Evolutionary conservation across 2,797 vertebrate genomes (phyloP).

Genomic region (Atherinosoma microstoma): DNA sequence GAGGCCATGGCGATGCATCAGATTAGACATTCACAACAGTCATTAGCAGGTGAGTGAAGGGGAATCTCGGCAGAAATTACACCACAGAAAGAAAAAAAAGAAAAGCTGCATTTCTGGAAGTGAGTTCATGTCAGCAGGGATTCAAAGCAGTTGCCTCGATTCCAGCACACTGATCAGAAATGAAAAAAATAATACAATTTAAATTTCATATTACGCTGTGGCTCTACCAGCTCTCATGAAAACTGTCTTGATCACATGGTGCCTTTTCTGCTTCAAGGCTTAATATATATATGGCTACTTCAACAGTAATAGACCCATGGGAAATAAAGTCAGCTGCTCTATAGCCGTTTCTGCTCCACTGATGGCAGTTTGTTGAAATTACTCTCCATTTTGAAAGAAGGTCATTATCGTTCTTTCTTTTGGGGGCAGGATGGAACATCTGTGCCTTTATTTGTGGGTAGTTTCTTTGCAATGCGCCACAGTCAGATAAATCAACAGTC

Average conservation of each 20-base stretch:
- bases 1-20: slow-evolving; percentile 35
- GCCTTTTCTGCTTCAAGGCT: slow-evolving; percentile 62
- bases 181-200: slow-evolving; percentile 57
- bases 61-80: slow-evolving; percentile 48
- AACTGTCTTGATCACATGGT: slow-evolving; percentile 39
- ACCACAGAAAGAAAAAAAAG: slow-evolving; percentile 9
- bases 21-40: slow-evolving; percentile 49
- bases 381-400: slow-evolving; percentile 63
- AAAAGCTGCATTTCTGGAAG: slow-evolving; percentile 5
- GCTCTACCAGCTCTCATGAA: slow-evolving; percentile 24
- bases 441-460: slow-evolving; percentile 10
- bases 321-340: slow-evolving; percentile 75
- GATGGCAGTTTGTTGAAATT: slow-evolving; percentile 73
- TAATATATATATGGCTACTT: slow-evolving; percentile 71
- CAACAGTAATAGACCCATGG: slow-evolving; percentile 69
- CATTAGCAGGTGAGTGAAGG: slow-evolving; percentile 29
- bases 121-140: slow-evolving; percentile 41
- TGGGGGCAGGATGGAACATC: slow-evolving; percentile 23
- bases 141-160: slow-evolving; percentile 43
- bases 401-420: slow-evolving; percentile 47
- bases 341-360: slow-evolving; percentile 69
- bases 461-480: slow-evolving; percentile 17
- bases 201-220: slow-evolving; percentile 51
- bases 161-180: slow-evolving; percentile 48
- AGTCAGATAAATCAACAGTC: slow-evolving; percentile 17